Evolutionary conservation across 2,797 vertebrate species (phyloP).

Genomic region (Dendrocincla fuliginosa): DNA sequence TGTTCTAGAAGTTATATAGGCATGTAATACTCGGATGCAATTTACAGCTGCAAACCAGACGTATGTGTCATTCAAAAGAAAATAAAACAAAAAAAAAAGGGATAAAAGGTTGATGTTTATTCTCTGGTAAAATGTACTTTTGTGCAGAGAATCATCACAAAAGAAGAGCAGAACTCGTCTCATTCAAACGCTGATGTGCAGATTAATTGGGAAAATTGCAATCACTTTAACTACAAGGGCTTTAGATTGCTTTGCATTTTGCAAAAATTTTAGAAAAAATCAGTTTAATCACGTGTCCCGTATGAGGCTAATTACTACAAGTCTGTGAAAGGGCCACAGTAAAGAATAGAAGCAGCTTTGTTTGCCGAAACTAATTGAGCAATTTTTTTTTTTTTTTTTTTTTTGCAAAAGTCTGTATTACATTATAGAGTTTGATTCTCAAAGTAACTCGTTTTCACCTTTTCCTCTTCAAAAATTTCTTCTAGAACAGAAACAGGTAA

Average conservation of each 20-base stretch:
- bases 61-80: neutral
- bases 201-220: neutral
- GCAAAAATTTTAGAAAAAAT: neutral
- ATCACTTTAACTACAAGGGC: neutral
- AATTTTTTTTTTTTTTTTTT: neutral
- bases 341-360: neutral
- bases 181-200: neutral
- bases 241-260: neutral
- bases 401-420: neutral
- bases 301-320: neutral
- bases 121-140: neutral
- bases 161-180: neutral
- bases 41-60: neutral
- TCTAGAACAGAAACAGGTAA: neutral
- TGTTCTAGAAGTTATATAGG: neutral
- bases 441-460: neutral
- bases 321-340: neutral
- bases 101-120: neutral
- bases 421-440: neutral
- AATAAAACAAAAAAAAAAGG: neutral
- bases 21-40: neutral
- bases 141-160: neutral
- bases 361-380: neutral
- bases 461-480: neutral
- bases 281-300: accelerated